Conservation (phyloP, 2,797 vertebrate species). For the Picus viridis region DNA sequence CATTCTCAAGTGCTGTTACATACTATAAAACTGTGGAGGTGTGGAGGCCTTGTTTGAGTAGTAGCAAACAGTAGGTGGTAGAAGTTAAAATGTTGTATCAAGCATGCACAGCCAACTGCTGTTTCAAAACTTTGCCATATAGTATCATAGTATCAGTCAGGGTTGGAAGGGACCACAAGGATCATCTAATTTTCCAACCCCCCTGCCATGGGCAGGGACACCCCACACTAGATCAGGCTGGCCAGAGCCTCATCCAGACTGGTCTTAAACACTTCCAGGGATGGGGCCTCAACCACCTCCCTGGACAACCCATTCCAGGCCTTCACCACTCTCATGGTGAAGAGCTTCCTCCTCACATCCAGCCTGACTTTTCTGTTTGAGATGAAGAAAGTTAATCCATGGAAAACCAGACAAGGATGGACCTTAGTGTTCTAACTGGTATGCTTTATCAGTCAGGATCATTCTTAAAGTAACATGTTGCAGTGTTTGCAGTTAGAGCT, state of each 20-base stretch:
- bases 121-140: not conserved
- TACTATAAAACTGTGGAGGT: not conserved
- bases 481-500: not conserved
- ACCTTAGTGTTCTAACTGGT: not conserved
- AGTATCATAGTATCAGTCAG: too few relatives aligned
- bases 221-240: too few relatives aligned
- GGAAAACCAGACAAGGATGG: not conserved
- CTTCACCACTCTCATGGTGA: too few relatives aligned
- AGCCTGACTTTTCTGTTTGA: not conserved
- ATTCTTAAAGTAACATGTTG: not conserved
- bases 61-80: not conserved
- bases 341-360: too few relatives aligned
- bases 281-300: too few relatives aligned
- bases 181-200: too few relatives aligned
- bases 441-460: not conserved
- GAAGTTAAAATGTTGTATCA: not conserved
- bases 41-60: not conserved
- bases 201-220: too few relatives aligned
- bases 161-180: too few relatives aligned
- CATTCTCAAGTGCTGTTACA: not conserved
- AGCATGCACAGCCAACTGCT: not conserved
- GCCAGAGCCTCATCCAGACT: too few relatives aligned
- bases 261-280: too few relatives aligned
- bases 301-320: too few relatives aligned
- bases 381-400: not conserved